These are phyloP conservation scores for Calephelis nemesis DNA, from an alignment of 1,140 invertebrate species.

Conservation along the genomic window DNA sequence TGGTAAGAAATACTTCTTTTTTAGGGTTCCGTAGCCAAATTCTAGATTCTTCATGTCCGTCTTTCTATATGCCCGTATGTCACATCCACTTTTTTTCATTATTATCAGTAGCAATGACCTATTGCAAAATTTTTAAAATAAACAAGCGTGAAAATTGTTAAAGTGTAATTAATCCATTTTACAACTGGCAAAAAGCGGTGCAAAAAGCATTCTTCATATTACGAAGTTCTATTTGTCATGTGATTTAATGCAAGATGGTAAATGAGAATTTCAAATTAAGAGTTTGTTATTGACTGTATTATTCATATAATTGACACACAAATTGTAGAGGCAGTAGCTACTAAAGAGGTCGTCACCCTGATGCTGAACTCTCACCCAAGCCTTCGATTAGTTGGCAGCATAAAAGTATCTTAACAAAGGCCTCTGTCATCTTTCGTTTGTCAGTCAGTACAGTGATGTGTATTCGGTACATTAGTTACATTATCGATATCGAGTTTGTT, in stretches of 20 bases:
- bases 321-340: conserved; percentile 23
- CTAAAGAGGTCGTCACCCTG: conserved; percentile 23
- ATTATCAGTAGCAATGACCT: too few relatives aligned
- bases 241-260: conserved; percentile 1
- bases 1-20: too few relatives aligned
- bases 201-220: too few relatives aligned
- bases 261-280: conserved; percentile 2
- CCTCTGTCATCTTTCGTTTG: conserved; percentile 26
- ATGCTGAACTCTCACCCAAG: conserved; percentile 28
- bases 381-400: conserved; percentile 23
- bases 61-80: too few relatives aligned
- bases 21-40: too few relatives aligned
- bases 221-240: background rate
- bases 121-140: too few relatives aligned
- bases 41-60: too few relatives aligned
- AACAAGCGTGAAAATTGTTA: too few relatives aligned
- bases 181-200: too few relatives aligned
- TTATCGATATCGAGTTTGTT: background rate
- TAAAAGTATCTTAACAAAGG: conserved; percentile 22
- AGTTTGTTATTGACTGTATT: conserved; percentile 17
- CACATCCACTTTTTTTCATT: too few relatives aligned
- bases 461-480: background rate
- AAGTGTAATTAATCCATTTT: too few relatives aligned
- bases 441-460: conserved; percentile 8
- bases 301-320: conserved; percentile 21